Evolutionary conservation across 1,140 invertebrate species (phyloP).

Genomic region (Rhopalosiphum maidis): DNA sequence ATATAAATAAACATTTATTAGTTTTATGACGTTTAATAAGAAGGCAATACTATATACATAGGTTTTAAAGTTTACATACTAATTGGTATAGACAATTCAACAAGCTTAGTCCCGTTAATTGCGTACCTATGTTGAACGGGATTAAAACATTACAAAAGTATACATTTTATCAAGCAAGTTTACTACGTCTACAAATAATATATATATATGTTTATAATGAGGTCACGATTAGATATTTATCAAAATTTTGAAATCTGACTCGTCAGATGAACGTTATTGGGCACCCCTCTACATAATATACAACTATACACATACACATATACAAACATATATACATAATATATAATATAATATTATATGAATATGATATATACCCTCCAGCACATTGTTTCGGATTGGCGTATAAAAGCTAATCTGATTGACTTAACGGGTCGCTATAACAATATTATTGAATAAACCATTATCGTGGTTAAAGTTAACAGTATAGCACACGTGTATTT

Average conservation of each 20-base stretch:
- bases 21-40: background rate
- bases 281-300: background rate
- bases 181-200: background rate
- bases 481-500: background rate
- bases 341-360: background rate
- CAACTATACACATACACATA: no score
- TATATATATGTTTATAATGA: background rate
- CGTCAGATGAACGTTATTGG: background rate
- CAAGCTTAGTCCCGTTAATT: background rate
- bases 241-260: background rate
- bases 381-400: background rate
- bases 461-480: slow-evolving; percentile 8
- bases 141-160: background rate
- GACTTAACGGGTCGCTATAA: slow-evolving; percentile 31
- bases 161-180: background rate
- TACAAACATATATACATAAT: background rate
- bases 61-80: background rate
- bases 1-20: background rate
- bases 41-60: background rate
- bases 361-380: background rate
- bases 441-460: slow-evolving; percentile 52
- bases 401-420: slow-evolving; percentile 43
- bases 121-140: background rate
- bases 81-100: background rate
- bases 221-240: background rate